A percentile compares a stretch with the other conserved stretches of the same genome.
Evolutionary conservation across 2,797 vertebrate species (phyloP).

Genomic region (Tokudaia muenninki): DNA sequence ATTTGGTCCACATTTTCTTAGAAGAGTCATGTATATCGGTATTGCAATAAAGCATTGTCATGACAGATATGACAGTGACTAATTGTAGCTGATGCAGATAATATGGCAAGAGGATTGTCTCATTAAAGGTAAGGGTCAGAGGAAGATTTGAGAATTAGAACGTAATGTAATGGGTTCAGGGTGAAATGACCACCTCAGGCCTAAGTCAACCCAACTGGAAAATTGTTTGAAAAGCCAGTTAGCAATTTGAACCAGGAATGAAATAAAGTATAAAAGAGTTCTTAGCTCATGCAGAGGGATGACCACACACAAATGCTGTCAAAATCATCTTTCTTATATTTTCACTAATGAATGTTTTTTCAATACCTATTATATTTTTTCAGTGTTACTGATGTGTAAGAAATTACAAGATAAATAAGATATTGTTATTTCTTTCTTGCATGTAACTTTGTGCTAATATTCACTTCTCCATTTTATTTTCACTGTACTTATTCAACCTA

Average conservation of each 20-base stretch:
- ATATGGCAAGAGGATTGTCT: slow-evolving; percentile 56
- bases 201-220: slow-evolving; percentile 60
- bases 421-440: neutral
- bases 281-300: slow-evolving; percentile 26
- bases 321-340: neutral
- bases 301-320: neutral
- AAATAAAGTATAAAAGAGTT: slow-evolving; percentile 35
- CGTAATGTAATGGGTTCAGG: slow-evolving; percentile 39
- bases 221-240: slow-evolving; percentile 59
- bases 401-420: neutral
- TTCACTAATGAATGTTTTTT: neutral
- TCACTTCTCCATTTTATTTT: neutral
- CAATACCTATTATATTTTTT: neutral
- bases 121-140: slow-evolving; percentile 60
- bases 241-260: slow-evolving; percentile 25
- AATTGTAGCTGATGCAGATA: slow-evolving; percentile 53
- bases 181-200: slow-evolving; percentile 1
- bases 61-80: slow-evolving; percentile 62
- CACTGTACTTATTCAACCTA: neutral
- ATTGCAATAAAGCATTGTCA: slow-evolving; percentile 44
- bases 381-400: neutral
- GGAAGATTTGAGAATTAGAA: slow-evolving; percentile 65
- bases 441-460: neutral
- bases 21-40: neutral
- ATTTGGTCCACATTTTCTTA: neutral